Evolutionary conservation across 2,797 vertebrate species (phyloP).

Genomic region (Chelon auratus): DNA sequence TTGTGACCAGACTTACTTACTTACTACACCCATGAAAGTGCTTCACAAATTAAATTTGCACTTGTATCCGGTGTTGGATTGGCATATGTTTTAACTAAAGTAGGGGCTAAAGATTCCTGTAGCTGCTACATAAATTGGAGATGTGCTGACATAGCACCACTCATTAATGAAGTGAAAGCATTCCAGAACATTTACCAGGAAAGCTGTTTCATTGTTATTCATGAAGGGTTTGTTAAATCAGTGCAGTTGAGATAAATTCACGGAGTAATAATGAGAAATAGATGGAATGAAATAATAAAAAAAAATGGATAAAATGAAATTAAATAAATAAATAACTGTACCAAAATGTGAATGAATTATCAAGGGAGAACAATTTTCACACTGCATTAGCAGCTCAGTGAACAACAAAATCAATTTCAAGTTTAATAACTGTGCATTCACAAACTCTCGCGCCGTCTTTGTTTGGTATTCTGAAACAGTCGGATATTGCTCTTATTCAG

Average conservation of each 20-base stretch:
- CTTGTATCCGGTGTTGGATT: slow-evolving; percentile 15
- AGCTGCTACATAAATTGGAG: neutral
- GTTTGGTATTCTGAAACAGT: slow-evolving; percentile 28
- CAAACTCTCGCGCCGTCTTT: slow-evolving; percentile 28
- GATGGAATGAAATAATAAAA: neutral
- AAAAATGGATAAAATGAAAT: neutral
- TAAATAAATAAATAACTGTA: slow-evolving; percentile 7
- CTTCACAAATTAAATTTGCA: slow-evolving; percentile 12
- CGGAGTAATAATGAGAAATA: neutral
- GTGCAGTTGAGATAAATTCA: neutral
- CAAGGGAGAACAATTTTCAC: slow-evolving; percentile 33
- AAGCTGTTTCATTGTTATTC: slow-evolving; percentile 1
- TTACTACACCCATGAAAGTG: slow-evolving; percentile 14
- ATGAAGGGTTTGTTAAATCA: slow-evolving; percentile 5
- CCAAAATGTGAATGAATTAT: slow-evolving; percentile 43
- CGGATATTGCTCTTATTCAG: slow-evolving; percentile 27
- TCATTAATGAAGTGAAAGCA: slow-evolving; percentile 1
- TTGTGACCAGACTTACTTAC: too few species aligned
- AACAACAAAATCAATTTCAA: slow-evolving; percentile 59
- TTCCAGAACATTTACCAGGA: neutral
- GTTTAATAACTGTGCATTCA: slow-evolving; percentile 45
- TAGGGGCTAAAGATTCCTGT: slow-evolving; percentile 4
- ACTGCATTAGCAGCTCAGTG: slow-evolving; percentile 57
- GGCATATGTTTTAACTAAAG: neutral
- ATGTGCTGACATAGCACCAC: slow-evolving; percentile 1